These are phyloP conservation scores for Rhadinocentrus ornatus DNA, from an alignment of 2,797 vertebrate genomes.

Conservation along the genomic window DNA sequence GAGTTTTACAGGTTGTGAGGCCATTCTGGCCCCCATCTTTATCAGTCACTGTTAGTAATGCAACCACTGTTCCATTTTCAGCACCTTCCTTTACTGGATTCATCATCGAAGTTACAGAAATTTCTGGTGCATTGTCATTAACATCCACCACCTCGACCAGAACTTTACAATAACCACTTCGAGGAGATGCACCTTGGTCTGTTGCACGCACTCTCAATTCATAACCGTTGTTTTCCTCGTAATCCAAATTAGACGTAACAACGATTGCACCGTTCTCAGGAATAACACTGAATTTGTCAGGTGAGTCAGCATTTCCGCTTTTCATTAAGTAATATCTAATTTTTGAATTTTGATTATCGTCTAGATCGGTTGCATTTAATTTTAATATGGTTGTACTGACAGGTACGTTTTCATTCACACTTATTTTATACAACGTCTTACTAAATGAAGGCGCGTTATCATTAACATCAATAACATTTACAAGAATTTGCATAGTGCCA, in stretches of 20 bases:
- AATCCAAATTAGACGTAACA: slow-evolving; percentile 62
- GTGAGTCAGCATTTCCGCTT: slow-evolving; percentile 30
- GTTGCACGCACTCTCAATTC: slow-evolving; percentile 71
- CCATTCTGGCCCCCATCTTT: slow-evolving; percentile 80
- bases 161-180: slow-evolving; percentile 69
- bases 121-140: slow-evolving; percentile 78
- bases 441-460: slow-evolving; percentile 58
- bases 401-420: slow-evolving; percentile 43
- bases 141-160: slow-evolving; percentile 74
- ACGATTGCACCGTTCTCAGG: slow-evolving; percentile 67
- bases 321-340: slow-evolving; percentile 49
- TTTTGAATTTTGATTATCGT: slow-evolving; percentile 31
- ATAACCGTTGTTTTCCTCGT: slow-evolving; percentile 61
- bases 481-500: slow-evolving; percentile 71
- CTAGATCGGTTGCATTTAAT: slow-evolving; percentile 67
- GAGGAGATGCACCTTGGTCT: slow-evolving; percentile 62
- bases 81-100: slow-evolving; percentile 79
- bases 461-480: slow-evolving; percentile 66
- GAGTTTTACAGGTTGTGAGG: slow-evolving; percentile 50
- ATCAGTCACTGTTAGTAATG: slow-evolving; percentile 82
- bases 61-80: slow-evolving; percentile 75
- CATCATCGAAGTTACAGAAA: slow-evolving; percentile 76
- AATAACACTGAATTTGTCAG: slow-evolving; percentile 47
- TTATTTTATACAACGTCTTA: slow-evolving; percentile 52
- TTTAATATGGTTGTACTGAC: slow-evolving; percentile 66